A percentile compares a stretch with the other conserved stretches of the same genome.
These are phyloP conservation scores for Bombus superbus DNA, from an alignment of 1,140 invertebrate species.

Conservation along the genomic window DNA sequence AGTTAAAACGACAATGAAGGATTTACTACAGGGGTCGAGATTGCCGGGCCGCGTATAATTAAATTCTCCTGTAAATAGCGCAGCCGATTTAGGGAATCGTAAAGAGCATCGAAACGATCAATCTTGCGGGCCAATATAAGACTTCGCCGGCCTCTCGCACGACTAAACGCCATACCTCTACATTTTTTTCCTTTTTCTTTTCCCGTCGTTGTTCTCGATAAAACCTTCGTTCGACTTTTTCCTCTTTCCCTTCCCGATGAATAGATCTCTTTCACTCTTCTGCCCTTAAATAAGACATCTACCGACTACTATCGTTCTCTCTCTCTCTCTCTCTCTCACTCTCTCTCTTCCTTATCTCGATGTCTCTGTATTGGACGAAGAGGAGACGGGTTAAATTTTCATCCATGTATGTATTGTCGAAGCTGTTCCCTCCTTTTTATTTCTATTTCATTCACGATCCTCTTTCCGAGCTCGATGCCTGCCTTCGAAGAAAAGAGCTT, in stretches of 20 bases:
- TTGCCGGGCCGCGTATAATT: conserved; percentile 50
- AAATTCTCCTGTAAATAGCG: conserved; percentile 58
- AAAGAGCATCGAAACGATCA: conserved; percentile 39
- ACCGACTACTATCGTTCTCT: neutral
- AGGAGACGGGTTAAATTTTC: neutral
- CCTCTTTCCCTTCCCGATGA: conserved; percentile 32
- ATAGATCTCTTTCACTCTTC: conserved; percentile 19
- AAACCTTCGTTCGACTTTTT: conserved; percentile 1
- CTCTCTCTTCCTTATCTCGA: no score
- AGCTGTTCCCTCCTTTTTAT: neutral
- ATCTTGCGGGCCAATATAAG: conserved; percentile 37
- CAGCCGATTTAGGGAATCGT: conserved; percentile 54
- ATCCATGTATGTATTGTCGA: neutral
- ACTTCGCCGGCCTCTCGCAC: neutral
- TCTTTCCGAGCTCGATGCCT: neutral
- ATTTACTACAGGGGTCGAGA: conserved; percentile 10
- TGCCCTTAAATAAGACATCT: conserved; percentile 48
- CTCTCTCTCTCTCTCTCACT: neutral
- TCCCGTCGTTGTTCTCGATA: neutral
- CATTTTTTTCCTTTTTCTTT: conserved; percentile 2
- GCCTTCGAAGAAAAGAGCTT: neutral
- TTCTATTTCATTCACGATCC: neutral
- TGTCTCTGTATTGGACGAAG: neutral
- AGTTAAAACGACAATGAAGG: conserved; percentile 29
- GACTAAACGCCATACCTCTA: conserved; percentile 23